These are phyloP conservation scores for Orientallactaga sibirica DNA, from an alignment of 2,797 vertebrate species.

Conservation along the genomic window DNA sequence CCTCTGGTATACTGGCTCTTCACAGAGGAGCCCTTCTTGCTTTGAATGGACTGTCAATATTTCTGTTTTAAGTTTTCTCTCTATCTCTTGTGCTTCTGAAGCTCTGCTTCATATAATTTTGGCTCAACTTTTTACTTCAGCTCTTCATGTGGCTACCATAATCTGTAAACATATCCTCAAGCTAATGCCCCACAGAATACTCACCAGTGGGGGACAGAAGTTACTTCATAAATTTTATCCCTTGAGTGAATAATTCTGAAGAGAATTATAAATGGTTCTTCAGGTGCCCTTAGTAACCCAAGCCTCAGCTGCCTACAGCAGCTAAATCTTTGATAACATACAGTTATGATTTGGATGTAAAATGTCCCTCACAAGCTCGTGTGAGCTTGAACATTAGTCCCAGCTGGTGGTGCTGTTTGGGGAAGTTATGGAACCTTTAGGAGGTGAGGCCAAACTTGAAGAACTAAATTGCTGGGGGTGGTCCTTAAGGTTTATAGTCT, in stretches of 20 bases:
- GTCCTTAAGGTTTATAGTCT: too few species aligned
- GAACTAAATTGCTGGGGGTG: too few species aligned
- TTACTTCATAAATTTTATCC: slow-evolving; percentile 1
- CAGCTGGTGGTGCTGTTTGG: too few species aligned
- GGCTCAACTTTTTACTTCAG: background rate
- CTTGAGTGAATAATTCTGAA: slow-evolving; percentile 21
- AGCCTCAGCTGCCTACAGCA: background rate
- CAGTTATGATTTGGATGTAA: background rate
- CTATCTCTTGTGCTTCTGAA: background rate
- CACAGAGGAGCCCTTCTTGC: background rate
- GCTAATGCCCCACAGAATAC: background rate
- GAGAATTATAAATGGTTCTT: background rate
- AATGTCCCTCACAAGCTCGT: too few species aligned
- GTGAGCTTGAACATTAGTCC: too few species aligned
- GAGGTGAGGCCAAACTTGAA: too few species aligned
- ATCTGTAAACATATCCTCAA: background rate
- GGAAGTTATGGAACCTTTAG: too few species aligned
- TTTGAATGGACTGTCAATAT: background rate
- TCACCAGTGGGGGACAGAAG: background rate
- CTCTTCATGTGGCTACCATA: background rate
- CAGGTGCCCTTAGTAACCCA: background rate
- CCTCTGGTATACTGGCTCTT: background rate
- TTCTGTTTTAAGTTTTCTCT: background rate
- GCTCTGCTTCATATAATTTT: background rate
- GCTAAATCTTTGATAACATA: background rate